These are phyloP conservation scores for Hemicordylus capensis DNA, from an alignment of 2,113 vertebrate genomes.

Conservation along the genomic window DNA sequence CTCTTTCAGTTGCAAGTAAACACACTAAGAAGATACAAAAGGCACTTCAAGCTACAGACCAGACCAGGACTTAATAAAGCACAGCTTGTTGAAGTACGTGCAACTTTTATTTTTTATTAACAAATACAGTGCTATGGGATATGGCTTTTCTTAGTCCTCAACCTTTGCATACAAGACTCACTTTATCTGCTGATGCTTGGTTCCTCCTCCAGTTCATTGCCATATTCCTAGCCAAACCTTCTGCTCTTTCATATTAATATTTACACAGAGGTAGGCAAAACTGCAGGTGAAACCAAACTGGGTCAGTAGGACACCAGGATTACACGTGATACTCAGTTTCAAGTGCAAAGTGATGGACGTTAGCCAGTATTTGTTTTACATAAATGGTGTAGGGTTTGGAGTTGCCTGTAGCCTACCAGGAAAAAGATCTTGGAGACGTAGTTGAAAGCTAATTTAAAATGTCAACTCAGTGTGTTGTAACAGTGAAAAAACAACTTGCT, in stretches of 20 bases:
- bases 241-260: background rate
- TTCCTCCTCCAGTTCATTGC: background rate
- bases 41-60: conserved; percentile 87
- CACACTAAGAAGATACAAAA: conserved; percentile 86
- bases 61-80: conserved; percentile 88
- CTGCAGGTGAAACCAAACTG: background rate
- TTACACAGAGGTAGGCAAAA: background rate
- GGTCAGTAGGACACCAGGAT: background rate
- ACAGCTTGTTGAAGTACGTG: conserved; percentile 85
- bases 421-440: background rate
- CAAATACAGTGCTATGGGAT: conserved; percentile 29
- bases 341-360: background rate
- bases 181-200: background rate
- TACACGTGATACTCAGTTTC: background rate
- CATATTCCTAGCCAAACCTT: background rate
- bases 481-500: background rate
- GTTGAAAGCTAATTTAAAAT: background rate
- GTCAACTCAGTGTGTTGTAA: background rate
- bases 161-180: background rate
- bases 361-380: background rate
- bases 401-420: background rate
- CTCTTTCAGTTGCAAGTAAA: conserved; percentile 87
- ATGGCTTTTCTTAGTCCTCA: background rate
- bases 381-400: background rate
- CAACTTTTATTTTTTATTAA: conserved; percentile 29